phyloP scores from a whole-genome alignment of 2,797 vertebrate genomes.

The Mormyrops attenuatus region DNA sequence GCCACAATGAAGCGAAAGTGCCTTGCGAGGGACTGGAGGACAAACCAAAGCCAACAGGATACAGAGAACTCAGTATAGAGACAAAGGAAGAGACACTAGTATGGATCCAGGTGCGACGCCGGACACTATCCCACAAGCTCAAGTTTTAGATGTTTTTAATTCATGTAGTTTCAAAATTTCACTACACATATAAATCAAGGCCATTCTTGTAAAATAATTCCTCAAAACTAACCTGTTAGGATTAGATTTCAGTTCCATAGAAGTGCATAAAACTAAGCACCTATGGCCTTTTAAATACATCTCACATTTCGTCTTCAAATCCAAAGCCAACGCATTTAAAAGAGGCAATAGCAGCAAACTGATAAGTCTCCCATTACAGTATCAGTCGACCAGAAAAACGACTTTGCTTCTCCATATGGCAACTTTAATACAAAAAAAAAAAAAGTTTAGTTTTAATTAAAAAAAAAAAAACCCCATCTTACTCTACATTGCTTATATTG shows the following conservation, averaged over 20 bases:
- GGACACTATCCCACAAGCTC: background rate
- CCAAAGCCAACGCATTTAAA: constrained; percentile 46
- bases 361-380: constrained; percentile 48
- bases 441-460: constrained; percentile 7
- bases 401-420: constrained; percentile 31
- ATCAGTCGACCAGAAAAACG: constrained; percentile 33
- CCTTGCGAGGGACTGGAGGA: background rate
- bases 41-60: background rate
- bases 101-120: background rate
- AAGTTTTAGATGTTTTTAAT: background rate
- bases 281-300: constrained; percentile 42
- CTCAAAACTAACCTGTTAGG: constrained; percentile 41
- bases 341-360: constrained; percentile 50
- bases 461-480: background rate
- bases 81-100: background rate
- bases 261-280: constrained; percentile 60
- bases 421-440: constrained; percentile 16
- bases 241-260: constrained; percentile 51
- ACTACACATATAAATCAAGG: constrained; percentile 51
- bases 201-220: constrained; percentile 43
- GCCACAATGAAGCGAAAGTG: background rate
- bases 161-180: constrained; percentile 29
- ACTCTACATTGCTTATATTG: constrained; percentile 32
- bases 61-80: background rate
- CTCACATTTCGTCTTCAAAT: constrained; percentile 40